Conservation (phyloP, 2,797 vertebrate genomes). For the Danionella dracula region DNA sequence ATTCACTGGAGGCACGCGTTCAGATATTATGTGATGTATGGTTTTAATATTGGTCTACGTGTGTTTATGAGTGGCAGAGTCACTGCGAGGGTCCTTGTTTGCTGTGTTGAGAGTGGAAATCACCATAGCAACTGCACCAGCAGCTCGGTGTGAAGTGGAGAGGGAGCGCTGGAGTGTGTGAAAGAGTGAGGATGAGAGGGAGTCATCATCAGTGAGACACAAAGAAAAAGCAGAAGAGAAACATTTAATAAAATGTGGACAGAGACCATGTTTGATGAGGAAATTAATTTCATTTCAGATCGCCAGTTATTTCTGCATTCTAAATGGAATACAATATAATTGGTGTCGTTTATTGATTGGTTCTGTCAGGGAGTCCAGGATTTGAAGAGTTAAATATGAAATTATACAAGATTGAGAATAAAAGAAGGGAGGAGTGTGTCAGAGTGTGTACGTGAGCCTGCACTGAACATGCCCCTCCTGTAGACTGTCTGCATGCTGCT, state of each 20-base stretch:
- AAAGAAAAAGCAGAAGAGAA: conserved; percentile 20
- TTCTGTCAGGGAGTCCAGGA: conserved; percentile 3
- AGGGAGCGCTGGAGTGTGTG: conserved; percentile 50
- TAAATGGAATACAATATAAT: too few species aligned
- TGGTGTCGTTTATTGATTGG: neutral
- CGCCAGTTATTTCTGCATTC: neutral
- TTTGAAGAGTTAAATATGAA: conserved; percentile 53
- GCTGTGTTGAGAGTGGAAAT: conserved; percentile 63
- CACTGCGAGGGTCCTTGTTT: conserved; percentile 66
- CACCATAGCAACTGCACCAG: conserved; percentile 67
- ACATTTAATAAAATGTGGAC: neutral
- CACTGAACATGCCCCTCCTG: conserved; percentile 62
- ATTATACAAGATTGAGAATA: conserved; percentile 40
- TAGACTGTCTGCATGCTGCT: conserved; percentile 48
- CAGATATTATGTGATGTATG: neutral
- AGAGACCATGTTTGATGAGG: neutral
- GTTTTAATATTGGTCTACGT: conserved; percentile 15
- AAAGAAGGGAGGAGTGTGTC: conserved; percentile 34
- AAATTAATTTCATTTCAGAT: too few species aligned
- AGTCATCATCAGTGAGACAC: conserved; percentile 32
- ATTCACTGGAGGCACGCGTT: neutral
- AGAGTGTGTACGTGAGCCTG: neutral
- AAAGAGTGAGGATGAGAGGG: conserved; percentile 33
- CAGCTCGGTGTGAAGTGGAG: conserved; percentile 69
- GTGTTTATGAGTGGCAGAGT: conserved; percentile 53